phyloP scores from a whole-genome alignment of 2,113 vertebrate genomes.

The Sigmodon hispidus region DNA sequence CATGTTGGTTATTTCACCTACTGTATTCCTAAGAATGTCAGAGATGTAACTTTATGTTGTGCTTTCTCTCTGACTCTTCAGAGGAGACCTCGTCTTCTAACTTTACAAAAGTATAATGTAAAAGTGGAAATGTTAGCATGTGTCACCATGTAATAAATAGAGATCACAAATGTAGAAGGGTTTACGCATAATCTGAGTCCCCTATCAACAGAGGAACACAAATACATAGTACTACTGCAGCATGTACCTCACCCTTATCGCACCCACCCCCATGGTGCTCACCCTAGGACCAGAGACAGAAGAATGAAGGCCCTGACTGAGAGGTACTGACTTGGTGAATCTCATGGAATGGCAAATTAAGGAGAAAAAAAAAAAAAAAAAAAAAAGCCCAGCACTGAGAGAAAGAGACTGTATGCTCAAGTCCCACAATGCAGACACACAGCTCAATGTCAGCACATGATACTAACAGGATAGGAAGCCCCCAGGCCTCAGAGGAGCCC shows the following conservation, averaged over 20 bases:
- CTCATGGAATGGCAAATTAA: neutral
- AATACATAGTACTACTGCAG: neutral
- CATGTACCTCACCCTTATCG: neutral
- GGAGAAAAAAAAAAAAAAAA: neutral
- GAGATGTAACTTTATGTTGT: neutral
- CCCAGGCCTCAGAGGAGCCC: neutral
- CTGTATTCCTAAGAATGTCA: conserved; percentile 40
- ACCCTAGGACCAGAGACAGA: neutral
- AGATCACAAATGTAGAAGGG: neutral
- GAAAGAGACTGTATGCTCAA: neutral
- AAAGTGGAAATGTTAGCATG: neutral
- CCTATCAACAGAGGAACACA: neutral
- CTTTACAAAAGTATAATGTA: conserved; percentile 20
- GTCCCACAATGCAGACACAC: neutral
- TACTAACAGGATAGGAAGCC: neutral
- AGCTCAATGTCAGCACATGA: neutral
- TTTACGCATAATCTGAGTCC: neutral
- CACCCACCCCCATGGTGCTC: neutral
- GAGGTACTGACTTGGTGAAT: neutral
- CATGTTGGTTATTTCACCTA: neutral
- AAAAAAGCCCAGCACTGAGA: neutral
- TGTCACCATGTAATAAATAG: neutral
- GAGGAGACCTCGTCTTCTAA: neutral
- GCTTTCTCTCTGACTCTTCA: neutral
- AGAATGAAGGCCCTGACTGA: neutral